A percentile compares a stretch with the other conserved stretches of the same genome.
phyloP scores from a whole-genome alignment of 2,888 invertebrate species.

The Tortrix viridana region DNA sequence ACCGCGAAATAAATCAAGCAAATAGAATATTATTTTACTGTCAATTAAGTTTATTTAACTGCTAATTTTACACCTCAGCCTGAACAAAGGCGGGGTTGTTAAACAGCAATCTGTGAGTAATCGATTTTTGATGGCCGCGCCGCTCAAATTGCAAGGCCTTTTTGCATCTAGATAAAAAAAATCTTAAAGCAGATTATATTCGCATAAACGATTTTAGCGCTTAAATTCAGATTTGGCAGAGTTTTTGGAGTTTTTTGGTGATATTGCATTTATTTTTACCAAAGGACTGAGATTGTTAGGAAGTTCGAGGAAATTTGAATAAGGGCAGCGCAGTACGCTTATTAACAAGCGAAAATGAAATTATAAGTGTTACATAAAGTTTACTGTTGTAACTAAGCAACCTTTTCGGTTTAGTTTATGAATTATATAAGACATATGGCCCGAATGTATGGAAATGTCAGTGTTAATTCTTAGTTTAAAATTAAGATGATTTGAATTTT shows the following conservation, averaged over 20 bases:
- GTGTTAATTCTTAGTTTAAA: no score
- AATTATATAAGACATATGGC: no score
- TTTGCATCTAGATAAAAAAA: slow-evolving; percentile 20
- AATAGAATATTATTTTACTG: slow-evolving; percentile 28
- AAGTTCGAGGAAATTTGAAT: no score
- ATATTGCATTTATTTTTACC: not conserved
- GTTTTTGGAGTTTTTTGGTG: slow-evolving; percentile 6
- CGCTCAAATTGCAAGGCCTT: slow-evolving; percentile 34
- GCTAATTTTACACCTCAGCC: slow-evolving; percentile 33
- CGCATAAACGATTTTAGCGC: slow-evolving; percentile 28
- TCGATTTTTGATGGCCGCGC: slow-evolving; percentile 76
- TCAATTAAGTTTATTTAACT: slow-evolving; percentile 23
- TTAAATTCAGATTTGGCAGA: slow-evolving; percentile 27
- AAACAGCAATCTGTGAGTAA: slow-evolving; percentile 73
- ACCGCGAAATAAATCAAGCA: not conserved
- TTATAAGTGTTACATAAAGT: no score
- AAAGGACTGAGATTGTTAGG: no score
- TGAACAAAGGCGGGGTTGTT: slow-evolving; percentile 55
- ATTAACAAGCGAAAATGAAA: no score
- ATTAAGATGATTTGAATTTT: no score
- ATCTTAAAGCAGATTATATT: slow-evolving; percentile 26
- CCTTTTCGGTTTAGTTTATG: no score
- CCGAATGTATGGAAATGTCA: no score
- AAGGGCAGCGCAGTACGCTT: no score
- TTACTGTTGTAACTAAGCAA: no score